These are phyloP conservation scores for Daubentonia madagascariensis DNA, from an alignment of 2,113 vertebrate genomes.

Conservation along the genomic window DNA sequence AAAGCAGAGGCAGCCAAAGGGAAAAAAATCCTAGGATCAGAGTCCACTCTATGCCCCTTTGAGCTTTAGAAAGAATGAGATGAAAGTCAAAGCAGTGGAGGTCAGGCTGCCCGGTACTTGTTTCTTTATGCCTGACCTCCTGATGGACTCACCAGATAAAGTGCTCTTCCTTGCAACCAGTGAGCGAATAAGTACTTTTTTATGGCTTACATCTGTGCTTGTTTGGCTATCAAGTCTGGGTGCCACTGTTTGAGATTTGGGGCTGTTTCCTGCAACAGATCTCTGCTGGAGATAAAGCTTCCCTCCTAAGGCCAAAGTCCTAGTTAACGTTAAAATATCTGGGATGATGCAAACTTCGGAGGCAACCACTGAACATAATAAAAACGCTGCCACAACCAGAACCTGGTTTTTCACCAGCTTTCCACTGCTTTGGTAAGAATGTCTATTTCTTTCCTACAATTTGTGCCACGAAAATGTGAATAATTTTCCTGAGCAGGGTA, in stretches of 20 bases:
- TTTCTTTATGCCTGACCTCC: slow-evolving; percentile 57
- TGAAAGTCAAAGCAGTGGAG: slow-evolving; percentile 48
- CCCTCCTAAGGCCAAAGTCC: background rate
- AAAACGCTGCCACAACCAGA: background rate
- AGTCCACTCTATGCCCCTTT: slow-evolving; percentile 11
- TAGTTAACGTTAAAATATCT: background rate
- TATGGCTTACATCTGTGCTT: slow-evolving; percentile 61
- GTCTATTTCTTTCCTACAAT: background rate
- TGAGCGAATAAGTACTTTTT: background rate
- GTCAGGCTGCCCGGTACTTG: slow-evolving; percentile 68
- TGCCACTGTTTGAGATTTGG: slow-evolving; percentile 46
- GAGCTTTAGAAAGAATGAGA: slow-evolving; percentile 40
- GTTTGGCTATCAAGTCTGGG: slow-evolving; percentile 34
- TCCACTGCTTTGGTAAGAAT: background rate
- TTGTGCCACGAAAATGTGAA: background rate
- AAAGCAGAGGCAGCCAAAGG: slow-evolving; percentile 37
- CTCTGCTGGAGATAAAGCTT: slow-evolving; percentile 36
- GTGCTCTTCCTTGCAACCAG: background rate
- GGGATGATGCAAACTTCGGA: background rate
- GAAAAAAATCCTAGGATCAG: background rate
- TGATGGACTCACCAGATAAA: slow-evolving; percentile 69
- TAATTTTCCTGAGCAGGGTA: background rate
- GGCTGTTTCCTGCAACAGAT: slow-evolving; percentile 49
- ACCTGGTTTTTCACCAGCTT: background rate
- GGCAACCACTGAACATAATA: background rate